Percentiles rank a stretch among this genome's conserved stretches.
These are phyloP conservation scores for Sitta europaea DNA, from an alignment of 2,113 vertebrate genomes.

Conservation along the genomic window DNA sequence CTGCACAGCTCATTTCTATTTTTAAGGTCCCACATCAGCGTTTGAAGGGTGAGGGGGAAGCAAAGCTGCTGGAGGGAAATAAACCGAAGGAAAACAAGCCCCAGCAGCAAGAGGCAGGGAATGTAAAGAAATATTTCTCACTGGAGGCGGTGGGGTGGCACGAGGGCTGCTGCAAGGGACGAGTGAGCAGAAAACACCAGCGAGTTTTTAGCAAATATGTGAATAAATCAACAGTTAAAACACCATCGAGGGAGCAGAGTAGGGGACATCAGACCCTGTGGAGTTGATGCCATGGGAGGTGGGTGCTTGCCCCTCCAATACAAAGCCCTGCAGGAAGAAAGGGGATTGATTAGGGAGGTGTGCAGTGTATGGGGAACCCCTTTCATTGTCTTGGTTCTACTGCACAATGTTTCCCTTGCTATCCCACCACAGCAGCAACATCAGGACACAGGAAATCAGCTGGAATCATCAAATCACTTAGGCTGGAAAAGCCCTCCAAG, in stretches of 20 bases:
- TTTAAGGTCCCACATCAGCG: neutral
- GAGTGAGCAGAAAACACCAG: rapidly evolving
- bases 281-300: neutral
- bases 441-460: rapidly evolving
- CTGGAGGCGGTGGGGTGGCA: rapidly evolving
- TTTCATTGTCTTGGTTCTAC: neutral
- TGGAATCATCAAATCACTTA: neutral
- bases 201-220: rapidly evolving
- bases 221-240: neutral
- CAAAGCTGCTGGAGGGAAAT: neutral
- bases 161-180: neutral
- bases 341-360: neutral
- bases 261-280: rapidly evolving
- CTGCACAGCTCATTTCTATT: neutral
- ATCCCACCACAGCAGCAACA: neutral
- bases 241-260: neutral
- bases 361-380: neutral
- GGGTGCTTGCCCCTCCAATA: neutral
- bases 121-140: neutral
- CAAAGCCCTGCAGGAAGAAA: neutral
- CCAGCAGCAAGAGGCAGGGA: neutral
- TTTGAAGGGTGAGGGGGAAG: neutral
- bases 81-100: neutral
- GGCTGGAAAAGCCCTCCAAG: neutral
- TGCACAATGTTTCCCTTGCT: neutral